phyloP scores from a whole-genome alignment of 2,888 invertebrate genomes.

The Xylota segnis region DNA sequence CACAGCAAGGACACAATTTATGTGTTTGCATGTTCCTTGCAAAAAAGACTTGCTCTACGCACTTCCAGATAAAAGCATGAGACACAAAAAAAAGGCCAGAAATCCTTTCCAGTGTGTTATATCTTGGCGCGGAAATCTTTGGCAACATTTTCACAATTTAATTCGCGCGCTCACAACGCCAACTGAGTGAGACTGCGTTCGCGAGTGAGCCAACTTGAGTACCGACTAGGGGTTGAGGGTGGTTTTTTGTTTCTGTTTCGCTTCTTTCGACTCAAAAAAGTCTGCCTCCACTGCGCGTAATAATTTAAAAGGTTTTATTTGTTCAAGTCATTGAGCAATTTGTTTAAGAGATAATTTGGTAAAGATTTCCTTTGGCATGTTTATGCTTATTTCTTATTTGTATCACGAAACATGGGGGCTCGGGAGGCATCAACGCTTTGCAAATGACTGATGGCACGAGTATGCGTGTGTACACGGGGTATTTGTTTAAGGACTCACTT shows the following conservation, averaged over 20 bases:
- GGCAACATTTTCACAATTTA: slow-evolving; percentile 34
- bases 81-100: neutral
- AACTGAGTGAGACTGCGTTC: neutral
- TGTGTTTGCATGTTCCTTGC: slow-evolving; percentile 25
- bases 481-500: slow-evolving; percentile 21
- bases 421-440: neutral
- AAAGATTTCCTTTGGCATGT: slow-evolving; percentile 63
- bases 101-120: slow-evolving; percentile 4
- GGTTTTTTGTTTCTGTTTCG: neutral
- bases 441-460: slow-evolving; percentile 25
- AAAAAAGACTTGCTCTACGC: slow-evolving; percentile 15
- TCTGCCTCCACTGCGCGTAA: slow-evolving; percentile 37
- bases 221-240: neutral
- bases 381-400: slow-evolving; percentile 63
- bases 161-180: slow-evolving; percentile 30
- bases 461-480: neutral
- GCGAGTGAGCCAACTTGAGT: slow-evolving; percentile 7
- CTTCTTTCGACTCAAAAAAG: slow-evolving; percentile 6
- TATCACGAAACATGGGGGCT: slow-evolving; percentile 7
- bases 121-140: slow-evolving; percentile 25
- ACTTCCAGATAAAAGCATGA: slow-evolving; percentile 19
- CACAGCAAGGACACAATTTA: slow-evolving; percentile 25
- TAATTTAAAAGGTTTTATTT: slow-evolving; percentile 67
- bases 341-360: slow-evolving; percentile 60
- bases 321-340: slow-evolving; percentile 67